A percentile compares a stretch with the other conserved stretches of the same genome.
phyloP scores from a whole-genome alignment of 2,113 vertebrate genomes.

The Istiophorus platypterus region DNA sequence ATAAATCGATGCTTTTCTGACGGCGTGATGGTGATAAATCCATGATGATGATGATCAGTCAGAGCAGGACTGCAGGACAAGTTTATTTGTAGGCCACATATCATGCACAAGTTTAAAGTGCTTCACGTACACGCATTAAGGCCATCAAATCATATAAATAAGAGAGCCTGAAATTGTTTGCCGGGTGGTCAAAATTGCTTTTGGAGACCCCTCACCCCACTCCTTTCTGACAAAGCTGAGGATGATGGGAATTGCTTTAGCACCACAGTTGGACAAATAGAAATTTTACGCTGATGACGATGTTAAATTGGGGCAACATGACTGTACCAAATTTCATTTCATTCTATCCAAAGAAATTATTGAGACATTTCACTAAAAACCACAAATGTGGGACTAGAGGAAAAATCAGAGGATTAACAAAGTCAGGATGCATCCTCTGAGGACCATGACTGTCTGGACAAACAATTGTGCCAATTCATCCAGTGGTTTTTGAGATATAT shows the following conservation, averaged over 20 bases:
- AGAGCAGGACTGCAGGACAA: not conserved
- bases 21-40: not conserved
- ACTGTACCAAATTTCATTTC: not conserved
- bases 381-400: not conserved
- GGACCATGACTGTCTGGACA: not conserved
- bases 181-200: not conserved
- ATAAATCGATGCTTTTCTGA: not conserved
- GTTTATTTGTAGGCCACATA: not conserved
- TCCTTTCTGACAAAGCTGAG: not conserved
- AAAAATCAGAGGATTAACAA: not conserved
- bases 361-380: not conserved
- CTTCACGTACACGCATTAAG: not conserved
- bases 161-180: not conserved
- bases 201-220: not conserved
- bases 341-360: not conserved
- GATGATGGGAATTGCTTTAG: not conserved
- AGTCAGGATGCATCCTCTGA: not conserved
- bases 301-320: not conserved
- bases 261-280: not conserved
- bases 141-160: not conserved
- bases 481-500: not conserved
- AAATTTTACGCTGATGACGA: not conserved
- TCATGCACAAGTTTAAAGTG: not conserved
- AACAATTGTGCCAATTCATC: not conserved
- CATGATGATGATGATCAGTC: not conserved